These are phyloP conservation scores for Selene dorsalis DNA, from an alignment of 2,797 vertebrate genomes.

Conservation along the genomic window DNA sequence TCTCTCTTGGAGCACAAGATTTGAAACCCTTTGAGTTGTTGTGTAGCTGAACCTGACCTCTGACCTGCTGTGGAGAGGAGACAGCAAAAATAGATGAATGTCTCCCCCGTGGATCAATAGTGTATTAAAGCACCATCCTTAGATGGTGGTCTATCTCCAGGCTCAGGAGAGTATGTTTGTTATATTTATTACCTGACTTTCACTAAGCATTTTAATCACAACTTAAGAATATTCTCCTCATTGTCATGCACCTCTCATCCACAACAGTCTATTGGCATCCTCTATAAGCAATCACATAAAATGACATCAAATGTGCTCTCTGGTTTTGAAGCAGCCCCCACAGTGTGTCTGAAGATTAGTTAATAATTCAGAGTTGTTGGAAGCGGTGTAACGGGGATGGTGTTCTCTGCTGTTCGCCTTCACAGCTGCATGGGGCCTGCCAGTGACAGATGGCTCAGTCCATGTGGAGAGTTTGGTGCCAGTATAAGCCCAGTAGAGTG, in stretches of 20 bases:
- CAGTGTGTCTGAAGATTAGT: constrained; percentile 62
- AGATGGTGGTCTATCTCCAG: not conserved
- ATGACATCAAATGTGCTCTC: constrained; percentile 48
- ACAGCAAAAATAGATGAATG: constrained; percentile 8
- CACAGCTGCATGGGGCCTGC: constrained; percentile 81
- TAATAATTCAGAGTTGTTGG: constrained; percentile 81
- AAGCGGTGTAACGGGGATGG: constrained; percentile 50
- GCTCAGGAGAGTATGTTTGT: not conserved
- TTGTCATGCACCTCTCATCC: not conserved
- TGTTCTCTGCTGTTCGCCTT: constrained; percentile 64
- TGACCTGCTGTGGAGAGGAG: constrained; percentile 26
- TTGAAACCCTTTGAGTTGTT: constrained; percentile 5
- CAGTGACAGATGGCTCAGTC: constrained; percentile 80
- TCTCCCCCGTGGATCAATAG: constrained; percentile 26
- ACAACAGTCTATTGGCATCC: not conserved
- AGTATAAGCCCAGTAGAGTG: constrained; percentile 46
- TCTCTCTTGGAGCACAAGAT: not conserved
- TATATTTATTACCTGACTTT: constrained; percentile 1
- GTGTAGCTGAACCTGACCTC: constrained; percentile 29
- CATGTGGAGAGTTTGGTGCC: constrained; percentile 61
- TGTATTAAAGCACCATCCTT: constrained; percentile 8
- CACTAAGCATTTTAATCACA: constrained; percentile 3
- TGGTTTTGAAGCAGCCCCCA: constrained; percentile 52
- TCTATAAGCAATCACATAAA: constrained; percentile 32
- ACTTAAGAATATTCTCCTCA: constrained; percentile 11